Base-by-base conservation (phyloP, 1,140 invertebrate species). In the Grapholita molesta region DNA sequence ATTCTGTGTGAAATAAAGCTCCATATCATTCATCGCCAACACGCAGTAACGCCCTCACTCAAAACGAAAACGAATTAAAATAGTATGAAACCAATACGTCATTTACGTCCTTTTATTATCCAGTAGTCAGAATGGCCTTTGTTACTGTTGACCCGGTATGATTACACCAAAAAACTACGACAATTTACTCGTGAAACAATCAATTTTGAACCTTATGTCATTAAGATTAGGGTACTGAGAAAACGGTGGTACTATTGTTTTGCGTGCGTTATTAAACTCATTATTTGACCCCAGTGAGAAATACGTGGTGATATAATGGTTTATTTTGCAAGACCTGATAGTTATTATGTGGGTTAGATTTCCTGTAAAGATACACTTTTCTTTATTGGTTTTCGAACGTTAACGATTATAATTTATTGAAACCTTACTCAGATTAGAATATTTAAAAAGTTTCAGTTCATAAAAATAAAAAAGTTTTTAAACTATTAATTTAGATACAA, bases 201-300 rank as follows among this genome's bases (percentile, higher is more conserved):
- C 18, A 48, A 21, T 48, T 48, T 48, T 48, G 2, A 21, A 48
- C 15, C 18, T 48, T 48, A 48, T 5, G 8, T 4, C 9, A 7
- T 48, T 21, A 21, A 21, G 4, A 8, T 21, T 48, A 48, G 6
- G 42, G 15, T 21, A 18, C 5, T 15, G 6, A 48, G 15, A 21
- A 21, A 48, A 48, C 15, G 18, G 42, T 7, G 6, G 2, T 48
- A 48, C 18, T 8, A 48, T 48, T 48, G 42, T 48, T 48, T 48
- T 25, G 53, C 55, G 42, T 48, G 42, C 55, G 55, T 21, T 30
- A 61, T 61, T 61, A 61, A 30, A 30, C 55, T 61, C 55, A 61
- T 61, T 61, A 61, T 61, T 28, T 28, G 23, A 28, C 55, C 55
- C 25, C 25, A 7, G 24, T 61, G 24, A 28, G 55, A 61, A 61